Conservation (phyloP, 2,113 vertebrate species). For the human (Homo sapiens) region DNA sequence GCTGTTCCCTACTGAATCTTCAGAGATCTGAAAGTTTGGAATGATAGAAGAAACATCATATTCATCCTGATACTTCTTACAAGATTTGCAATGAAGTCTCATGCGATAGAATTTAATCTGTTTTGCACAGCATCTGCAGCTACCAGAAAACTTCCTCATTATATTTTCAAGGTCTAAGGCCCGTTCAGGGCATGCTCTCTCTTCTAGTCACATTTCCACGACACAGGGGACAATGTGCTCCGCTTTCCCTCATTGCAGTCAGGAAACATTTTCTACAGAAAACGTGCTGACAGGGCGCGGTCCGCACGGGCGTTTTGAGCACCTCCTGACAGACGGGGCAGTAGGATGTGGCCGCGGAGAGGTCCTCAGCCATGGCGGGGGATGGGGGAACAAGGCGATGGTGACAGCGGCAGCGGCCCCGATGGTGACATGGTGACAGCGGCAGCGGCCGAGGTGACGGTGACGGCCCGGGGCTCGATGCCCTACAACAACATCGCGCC, state of each 20-base stretch:
- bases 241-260: conserved; percentile 87
- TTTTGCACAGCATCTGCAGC: conserved; percentile 88
- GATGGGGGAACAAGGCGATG: not conserved
- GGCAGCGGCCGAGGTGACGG: not conserved
- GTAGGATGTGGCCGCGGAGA: conserved; percentile 75
- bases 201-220: conserved; percentile 85
- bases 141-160: conserved; percentile 85
- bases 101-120: conserved; percentile 89
- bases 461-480: conserved; percentile 28
- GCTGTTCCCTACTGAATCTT: conserved; percentile 86
- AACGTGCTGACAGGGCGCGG: conserved; percentile 85
- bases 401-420: not conserved
- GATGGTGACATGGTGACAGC: not conserved
- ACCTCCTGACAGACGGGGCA: conserved; percentile 88
- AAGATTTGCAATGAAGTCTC: conserved; percentile 90
- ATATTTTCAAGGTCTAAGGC: conserved; percentile 86
- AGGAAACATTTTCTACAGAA: conserved; percentile 91
- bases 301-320: conserved; percentile 86
- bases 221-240: conserved; percentile 88
- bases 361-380: conserved; percentile 82
- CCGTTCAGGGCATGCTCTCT: conserved; percentile 85
- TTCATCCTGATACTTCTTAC: conserved; percentile 90
- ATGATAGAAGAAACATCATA: conserved; percentile 85
- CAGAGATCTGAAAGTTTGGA: conserved; percentile 86
- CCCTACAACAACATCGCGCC: not conserved